Evolutionary conservation across 2,113 vertebrate species (phyloP).

Genomic region (Anthoscopus minutus): DNA sequence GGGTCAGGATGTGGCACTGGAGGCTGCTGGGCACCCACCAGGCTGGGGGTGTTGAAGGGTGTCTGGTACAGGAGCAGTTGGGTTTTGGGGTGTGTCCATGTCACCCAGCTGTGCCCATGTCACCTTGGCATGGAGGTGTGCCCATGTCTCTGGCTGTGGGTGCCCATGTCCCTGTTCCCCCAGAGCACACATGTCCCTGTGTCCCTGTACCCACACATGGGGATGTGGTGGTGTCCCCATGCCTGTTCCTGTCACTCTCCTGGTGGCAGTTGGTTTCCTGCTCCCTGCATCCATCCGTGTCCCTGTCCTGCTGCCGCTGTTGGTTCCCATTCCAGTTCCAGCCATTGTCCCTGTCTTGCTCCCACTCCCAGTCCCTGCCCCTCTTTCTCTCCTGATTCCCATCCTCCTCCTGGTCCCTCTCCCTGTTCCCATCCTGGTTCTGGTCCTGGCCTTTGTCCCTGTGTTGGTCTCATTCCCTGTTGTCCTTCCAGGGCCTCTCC

Average conservation of each 20-base stretch:
- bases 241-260: not conserved
- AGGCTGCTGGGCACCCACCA: not conserved
- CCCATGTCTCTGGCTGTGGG: not conserved
- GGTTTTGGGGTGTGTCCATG: not conserved
- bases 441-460: not conserved
- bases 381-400: not conserved
- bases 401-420: not conserved
- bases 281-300: not conserved
- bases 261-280: not conserved
- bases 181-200: fast-evolving
- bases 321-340: fast-evolving
- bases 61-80: fast-evolving
- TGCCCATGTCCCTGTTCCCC: not conserved
- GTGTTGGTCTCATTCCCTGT: not conserved
- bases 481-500: not conserved
- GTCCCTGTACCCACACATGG: not conserved
- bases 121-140: not conserved
- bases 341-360: not conserved
- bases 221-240: not conserved
- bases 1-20: not conserved
- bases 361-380: fast-evolving
- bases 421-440: not conserved
- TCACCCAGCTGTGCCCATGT: not conserved
- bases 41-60: not conserved
- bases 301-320: not conserved